Evolutionary conservation across 2,113 vertebrate species (phyloP).

Genomic region (Cyphomyrus plagiostoma): DNA sequence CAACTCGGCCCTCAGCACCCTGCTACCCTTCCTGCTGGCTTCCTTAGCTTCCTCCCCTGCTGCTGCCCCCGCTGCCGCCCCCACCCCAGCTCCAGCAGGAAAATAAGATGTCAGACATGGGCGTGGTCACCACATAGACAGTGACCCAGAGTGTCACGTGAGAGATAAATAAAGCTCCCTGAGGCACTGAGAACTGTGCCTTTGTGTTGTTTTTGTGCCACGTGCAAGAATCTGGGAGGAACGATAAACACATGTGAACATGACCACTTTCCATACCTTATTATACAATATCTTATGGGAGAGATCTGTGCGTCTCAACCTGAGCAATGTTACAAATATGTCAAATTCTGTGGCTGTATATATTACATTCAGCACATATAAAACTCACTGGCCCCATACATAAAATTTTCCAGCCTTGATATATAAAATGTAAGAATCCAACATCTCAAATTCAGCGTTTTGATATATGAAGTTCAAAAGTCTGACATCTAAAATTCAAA

Average conservation of each 20-base stretch:
- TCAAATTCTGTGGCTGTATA: neutral
- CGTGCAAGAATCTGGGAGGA: neutral
- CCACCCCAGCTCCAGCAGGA: neutral
- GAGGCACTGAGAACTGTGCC: neutral
- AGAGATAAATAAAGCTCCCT: neutral
- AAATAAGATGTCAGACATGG: neutral
- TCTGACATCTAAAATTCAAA: too few species aligned
- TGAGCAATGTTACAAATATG: neutral
- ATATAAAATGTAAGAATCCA: too few species aligned
- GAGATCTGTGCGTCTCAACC: neutral
- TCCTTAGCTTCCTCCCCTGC: neutral
- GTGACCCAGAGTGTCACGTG: neutral
- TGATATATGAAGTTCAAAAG: too few species aligned
- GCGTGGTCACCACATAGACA: neutral
- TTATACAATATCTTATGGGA: neutral
- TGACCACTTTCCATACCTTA: too few species aligned
- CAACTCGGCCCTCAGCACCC: neutral
- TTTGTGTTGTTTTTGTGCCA: neutral
- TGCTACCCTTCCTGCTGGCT: conserved; percentile 1
- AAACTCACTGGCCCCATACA: neutral
- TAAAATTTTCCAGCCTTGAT: neutral
- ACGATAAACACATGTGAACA: neutral
- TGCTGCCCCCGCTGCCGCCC: too few species aligned
- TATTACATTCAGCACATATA: neutral
- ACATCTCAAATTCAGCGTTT: too few species aligned